Conservation (phyloP, 2,797 vertebrate genomes). For the Enteromius fasciolatus region DNA sequence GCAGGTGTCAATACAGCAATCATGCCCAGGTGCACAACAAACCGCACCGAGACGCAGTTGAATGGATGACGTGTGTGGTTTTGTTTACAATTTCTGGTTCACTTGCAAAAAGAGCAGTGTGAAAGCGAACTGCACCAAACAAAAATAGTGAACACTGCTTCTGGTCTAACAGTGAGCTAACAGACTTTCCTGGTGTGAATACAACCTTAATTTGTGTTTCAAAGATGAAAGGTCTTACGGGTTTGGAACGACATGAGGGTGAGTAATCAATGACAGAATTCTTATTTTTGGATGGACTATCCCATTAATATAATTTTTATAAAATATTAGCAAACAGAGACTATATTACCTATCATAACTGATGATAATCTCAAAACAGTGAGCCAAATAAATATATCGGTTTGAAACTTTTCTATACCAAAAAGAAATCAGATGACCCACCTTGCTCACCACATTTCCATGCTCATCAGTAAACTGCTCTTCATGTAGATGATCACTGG, state of each 20-base stretch:
- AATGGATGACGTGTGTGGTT: too few relatives aligned
- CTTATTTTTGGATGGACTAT: not conserved
- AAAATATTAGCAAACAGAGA: constrained; percentile 3
- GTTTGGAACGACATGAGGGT: not conserved
- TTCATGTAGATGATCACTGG: constrained; percentile 66
- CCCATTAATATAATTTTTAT: constrained; percentile 20
- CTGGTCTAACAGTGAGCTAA: too few relatives aligned
- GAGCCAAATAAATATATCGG: not conserved
- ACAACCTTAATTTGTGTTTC: not conserved
- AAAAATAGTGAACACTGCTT: too few relatives aligned
- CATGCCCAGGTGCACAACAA: too few relatives aligned
- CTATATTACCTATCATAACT: not conserved
- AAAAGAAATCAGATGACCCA: constrained; percentile 58
- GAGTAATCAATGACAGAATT: not conserved
- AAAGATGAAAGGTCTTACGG: not conserved
- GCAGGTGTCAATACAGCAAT: too few relatives aligned
- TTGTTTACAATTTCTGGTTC: too few relatives aligned
- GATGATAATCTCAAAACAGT: not conserved
- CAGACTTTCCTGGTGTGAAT: too few relatives aligned
- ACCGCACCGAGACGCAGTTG: too few relatives aligned
- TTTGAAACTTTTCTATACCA: not conserved
- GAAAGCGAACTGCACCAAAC: too few relatives aligned
- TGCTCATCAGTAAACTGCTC: constrained; percentile 88
- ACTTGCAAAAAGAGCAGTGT: too few relatives aligned
- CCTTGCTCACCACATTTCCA: constrained; percentile 85